Evolutionary conservation across 2,113 vertebrate genomes (phyloP), one percentile per base, ranked within the genome.

Genomic region (Catagonus wagneri): DNA sequence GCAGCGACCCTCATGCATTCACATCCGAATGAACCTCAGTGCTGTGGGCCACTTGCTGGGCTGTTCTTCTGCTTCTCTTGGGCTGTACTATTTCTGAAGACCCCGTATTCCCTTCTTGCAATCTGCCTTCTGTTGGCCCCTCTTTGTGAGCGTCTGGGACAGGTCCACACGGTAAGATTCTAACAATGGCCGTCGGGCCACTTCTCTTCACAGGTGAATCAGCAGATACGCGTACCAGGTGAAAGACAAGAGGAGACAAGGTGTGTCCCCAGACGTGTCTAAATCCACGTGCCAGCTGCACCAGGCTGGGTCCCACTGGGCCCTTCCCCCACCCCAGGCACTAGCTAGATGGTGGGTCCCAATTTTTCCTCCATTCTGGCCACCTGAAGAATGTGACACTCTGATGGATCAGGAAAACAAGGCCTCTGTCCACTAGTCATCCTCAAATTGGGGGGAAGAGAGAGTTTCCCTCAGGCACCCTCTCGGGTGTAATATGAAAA

Each of bases 151-250:
- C 29, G 13, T 1, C 23, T 25, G 34, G 56, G 32, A 80, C n/a
- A n/a, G 27, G 63, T 27, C 83, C 11, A 52, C 4, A 34, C 23
- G 71, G 23, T 56, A 20, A 78, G n/a, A 36, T 80, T 58, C 32
- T 25, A 54, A 1, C 3, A 32, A 60, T 16, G 16, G 27, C 13
- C 16, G 17, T 3, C 23, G 10, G 32, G 71, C 69, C 4, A 10
- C 10, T 72, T 76, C 89, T 83, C 29, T 78, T 44, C 54, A n/a
- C 19, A 63, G 17, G 25, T 11, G 19, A 27, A 52, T 39, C 54
- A 76, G 44, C 17, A 34, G 69, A 32, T 22, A 15, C 20, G 65
- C 3, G 19, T 32, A 50, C 0, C 2, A 36, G 0, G 0, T 3
- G 27, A 13, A 58, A 25, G 50, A 68, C 54, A 29, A 29, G 39